Conservation (phyloP, 2,888 invertebrate species). For the Trachelus tabidus region DNA sequence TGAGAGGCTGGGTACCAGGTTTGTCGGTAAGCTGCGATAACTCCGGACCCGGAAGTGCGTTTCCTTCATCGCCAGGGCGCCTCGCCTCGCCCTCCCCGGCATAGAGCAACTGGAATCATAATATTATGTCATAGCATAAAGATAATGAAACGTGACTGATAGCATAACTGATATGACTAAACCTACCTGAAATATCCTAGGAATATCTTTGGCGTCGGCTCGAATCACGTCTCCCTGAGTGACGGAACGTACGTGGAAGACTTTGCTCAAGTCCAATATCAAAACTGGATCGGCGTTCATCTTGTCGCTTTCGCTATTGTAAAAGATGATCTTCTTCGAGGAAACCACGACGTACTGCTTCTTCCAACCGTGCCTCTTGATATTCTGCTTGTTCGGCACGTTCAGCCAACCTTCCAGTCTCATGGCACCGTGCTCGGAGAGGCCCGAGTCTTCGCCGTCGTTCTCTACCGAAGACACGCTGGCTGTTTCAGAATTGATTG, state of each 20-base stretch:
- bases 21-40: conserved; percentile 70
- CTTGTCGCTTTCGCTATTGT: conserved; percentile 93
- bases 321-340: conserved; percentile 96
- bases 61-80: conserved; percentile 76
- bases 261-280: conserved; percentile 96
- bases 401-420: conserved; percentile 95
- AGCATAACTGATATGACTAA: not conserved
- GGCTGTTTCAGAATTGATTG: conserved; percentile 86
- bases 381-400: conserved; percentile 95
- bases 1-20: conserved; percentile 79
- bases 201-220: conserved; percentile 98
- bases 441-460: conserved; percentile 79
- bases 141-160: not conserved
- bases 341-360: conserved; percentile 97
- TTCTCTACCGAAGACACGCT: conserved; percentile 92
- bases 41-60: conserved; percentile 68
- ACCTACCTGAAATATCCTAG: conserved; percentile 90
- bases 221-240: conserved; percentile 99
- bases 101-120: conserved; percentile 77
- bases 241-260: conserved; percentile 98
- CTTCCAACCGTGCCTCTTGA: conserved; percentile 95
- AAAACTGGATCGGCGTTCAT: conserved; percentile 94
- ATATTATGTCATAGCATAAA: not conserved
- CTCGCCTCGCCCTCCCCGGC: conserved; percentile 96
- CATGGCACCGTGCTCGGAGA: conserved; percentile 75